phyloP scores from a whole-genome alignment of 2,113 vertebrate species.

The Coreoperca whiteheadi region DNA sequence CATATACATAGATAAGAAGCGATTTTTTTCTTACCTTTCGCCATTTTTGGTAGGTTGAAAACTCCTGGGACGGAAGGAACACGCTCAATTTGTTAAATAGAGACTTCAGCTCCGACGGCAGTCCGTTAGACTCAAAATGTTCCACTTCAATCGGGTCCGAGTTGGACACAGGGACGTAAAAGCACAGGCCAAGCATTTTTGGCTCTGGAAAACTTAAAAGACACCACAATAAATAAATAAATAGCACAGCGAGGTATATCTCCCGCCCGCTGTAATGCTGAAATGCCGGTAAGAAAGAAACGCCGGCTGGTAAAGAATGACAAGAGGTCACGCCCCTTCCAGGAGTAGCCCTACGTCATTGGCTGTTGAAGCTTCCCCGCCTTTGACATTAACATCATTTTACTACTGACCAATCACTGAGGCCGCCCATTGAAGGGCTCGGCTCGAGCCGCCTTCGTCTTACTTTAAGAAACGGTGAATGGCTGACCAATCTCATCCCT shows the following conservation, averaged over 20 bases:
- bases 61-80: slow-evolving; percentile 92
- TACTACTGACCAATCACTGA: slow-evolving; percentile 57
- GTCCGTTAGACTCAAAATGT: slow-evolving; percentile 93
- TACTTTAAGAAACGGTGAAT: accelerated
- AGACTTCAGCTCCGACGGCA: slow-evolving; percentile 91
- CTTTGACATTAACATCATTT: slow-evolving; percentile 4
- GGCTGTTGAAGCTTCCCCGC: background rate
- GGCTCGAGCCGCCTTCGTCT: background rate
- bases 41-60: slow-evolving; percentile 92
- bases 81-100: slow-evolving; percentile 93
- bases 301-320: slow-evolving; percentile 66
- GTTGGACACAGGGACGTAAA: slow-evolving; percentile 89
- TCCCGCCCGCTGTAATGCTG: background rate
- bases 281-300: slow-evolving; percentile 78
- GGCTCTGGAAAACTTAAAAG: slow-evolving; percentile 25
- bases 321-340: slow-evolving; percentile 50
- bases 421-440: slow-evolving; percentile 50
- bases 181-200: slow-evolving; percentile 92
- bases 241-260: background rate
- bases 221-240: slow-evolving; percentile 81
- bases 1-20: background rate
- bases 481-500: slow-evolving; percentile 21
- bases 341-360: slow-evolving; percentile 36
- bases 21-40: slow-evolving; percentile 83
- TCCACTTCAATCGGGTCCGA: slow-evolving; percentile 89